Percentiles rank a stretch among this genome's conserved stretches.
Evolutionary conservation across 2,888 invertebrate genomes (phyloP).

Genomic region (Macaria notata): DNA sequence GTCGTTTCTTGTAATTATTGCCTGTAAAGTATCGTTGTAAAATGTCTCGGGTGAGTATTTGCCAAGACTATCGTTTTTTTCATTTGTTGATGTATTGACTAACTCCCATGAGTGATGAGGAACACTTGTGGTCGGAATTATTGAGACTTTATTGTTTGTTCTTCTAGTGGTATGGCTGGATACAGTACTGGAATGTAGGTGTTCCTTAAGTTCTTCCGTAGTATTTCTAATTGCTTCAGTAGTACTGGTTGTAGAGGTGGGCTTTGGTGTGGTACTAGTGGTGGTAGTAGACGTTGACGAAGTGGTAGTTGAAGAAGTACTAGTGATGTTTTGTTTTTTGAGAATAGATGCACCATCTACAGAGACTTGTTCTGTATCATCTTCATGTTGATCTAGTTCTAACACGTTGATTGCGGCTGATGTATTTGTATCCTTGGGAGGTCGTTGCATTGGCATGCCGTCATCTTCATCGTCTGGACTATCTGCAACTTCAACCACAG

Average conservation of each 20-base stretch:
- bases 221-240: conserved; percentile 32
- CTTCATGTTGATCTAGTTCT: conserved; percentile 58
- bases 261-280: conserved; percentile 30
- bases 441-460: conserved; percentile 68
- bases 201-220: conserved; percentile 23
- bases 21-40: conserved; percentile 84
- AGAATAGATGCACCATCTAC: conserved; percentile 74
- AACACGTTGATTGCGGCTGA: conserved; percentile 69
- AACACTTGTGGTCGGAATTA: conserved; percentile 66
- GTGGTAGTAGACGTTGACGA: conserved; percentile 35
- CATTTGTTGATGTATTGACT: conserved; percentile 77
- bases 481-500: conserved; percentile 60
- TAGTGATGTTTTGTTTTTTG: conserved; percentile 57
- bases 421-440: conserved; percentile 76
- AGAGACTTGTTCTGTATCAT: conserved; percentile 66
- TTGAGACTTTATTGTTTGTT: conserved; percentile 74
- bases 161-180: conserved; percentile 65
- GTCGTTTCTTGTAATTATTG: conserved; percentile 83
- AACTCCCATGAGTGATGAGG: conserved; percentile 82
- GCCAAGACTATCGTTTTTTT: conserved; percentile 57
- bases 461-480: conserved; percentile 56
- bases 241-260: conserved; percentile 36
- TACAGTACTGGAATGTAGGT: conserved; percentile 17
- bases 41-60: conserved; percentile 78
- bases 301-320: conserved; percentile 34